These are phyloP conservation scores for Onchidella celtica DNA, from an alignment of 2,888 invertebrate species.

Conservation along the genomic window DNA sequence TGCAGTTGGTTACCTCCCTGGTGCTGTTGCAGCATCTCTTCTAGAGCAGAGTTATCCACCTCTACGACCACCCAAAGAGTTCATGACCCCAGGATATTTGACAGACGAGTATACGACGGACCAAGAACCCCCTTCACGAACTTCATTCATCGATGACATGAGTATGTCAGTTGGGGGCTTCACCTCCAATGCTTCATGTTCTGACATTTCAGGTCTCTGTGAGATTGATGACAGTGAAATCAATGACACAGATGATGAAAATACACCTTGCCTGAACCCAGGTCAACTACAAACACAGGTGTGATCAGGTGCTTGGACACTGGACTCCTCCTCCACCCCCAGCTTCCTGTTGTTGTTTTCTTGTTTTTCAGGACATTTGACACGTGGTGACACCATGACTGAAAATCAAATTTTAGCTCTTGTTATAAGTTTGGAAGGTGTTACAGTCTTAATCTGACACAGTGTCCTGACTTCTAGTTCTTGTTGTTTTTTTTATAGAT, in stretches of 20 bases:
- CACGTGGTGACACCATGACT: no score
- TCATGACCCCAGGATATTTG: conserved; percentile 60
- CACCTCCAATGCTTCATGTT: conserved; percentile 86
- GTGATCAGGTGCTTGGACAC: conserved; percentile 36
- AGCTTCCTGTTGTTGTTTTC: no score
- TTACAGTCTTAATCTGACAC: no score
- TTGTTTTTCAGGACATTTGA: no score
- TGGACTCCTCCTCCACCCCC: no score
- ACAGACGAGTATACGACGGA: conserved; percentile 79
- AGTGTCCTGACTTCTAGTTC: no score
- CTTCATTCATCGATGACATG: conserved; percentile 84
- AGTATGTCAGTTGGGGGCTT: conserved; percentile 85
- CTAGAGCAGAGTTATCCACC: conserved; percentile 29
- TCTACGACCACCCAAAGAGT: conserved; percentile 49
- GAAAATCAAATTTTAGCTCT: no score
- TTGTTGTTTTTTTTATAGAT: no score
- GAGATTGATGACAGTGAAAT: conserved; percentile 88
- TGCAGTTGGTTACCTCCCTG: background rate
- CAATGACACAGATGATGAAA: conserved; percentile 76
- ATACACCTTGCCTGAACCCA: conserved; percentile 56
- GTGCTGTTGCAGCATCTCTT: background rate
- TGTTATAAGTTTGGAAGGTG: no score
- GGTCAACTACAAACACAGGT: conserved; percentile 53
- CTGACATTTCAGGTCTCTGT: conserved; percentile 93
- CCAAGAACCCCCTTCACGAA: conserved; percentile 84